Base-by-base conservation (phyloP, 2,888 invertebrate species). In the Dimorphilus gyrociliatus region DNA sequence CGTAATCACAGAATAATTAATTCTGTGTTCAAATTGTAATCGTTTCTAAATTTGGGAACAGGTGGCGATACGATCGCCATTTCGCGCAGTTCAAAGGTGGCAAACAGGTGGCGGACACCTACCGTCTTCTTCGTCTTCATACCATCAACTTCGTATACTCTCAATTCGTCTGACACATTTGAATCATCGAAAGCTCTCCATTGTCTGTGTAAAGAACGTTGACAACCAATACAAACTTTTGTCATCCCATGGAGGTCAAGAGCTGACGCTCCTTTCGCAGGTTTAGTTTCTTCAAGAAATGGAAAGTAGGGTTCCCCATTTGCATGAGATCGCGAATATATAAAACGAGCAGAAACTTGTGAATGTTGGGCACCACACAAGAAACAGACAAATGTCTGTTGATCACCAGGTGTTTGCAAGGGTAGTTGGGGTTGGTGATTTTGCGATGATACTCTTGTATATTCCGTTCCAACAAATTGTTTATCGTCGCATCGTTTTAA, bases 231-330 rank as follows among this genome's bases (percentile, higher is more conserved):
- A 63, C 85, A 86, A 50, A 84, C 81, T 67, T 81, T 78, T 44
- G 81, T 81, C 75, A 80, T 63, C 65, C 81, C 85, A 68, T 82
- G 79, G 35, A 80, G 78, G 65, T 80, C 81, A 47, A 86, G 78
- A 23, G 84, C 81, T 65, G 80, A 78, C 51, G 85, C 79, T 49
- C 82, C 82, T 30, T 75, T 73, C 41, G 78, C 79, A 35, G 79
- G 74, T 63, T 75, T 75, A 51, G 82, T 66, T 47, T 74, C 72
- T 52, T 76, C 76, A 36, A 88, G 78, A 63, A 82, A 82, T 10
- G 86, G 82, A 66, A 81, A 86, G 63, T 78, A 85, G 30, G 84
- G 80, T 63, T 86, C 84, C 35, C 78, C 69, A 54, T 81, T 81
- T 1, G 76, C 74, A 64, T 81, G 81, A 30, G 77, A 72, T 55